These are phyloP conservation scores for Porites divaricata DNA, from an alignment of 92 coral and sea anemone genomes.

Conservation along the genomic window DNA sequence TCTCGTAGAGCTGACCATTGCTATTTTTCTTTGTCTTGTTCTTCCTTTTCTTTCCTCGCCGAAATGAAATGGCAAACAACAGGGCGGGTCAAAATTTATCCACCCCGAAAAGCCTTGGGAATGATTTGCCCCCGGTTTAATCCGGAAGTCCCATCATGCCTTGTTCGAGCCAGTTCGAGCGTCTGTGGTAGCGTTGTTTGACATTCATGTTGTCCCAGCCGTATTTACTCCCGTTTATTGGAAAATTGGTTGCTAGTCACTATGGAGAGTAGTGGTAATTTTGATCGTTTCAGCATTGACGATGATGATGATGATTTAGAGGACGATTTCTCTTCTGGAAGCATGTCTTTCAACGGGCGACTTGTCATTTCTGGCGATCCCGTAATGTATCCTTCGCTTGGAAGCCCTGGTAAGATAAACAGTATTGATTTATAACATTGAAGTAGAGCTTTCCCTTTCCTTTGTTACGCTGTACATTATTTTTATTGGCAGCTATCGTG, in stretches of 20 bases:
- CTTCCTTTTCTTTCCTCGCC: too few species aligned
- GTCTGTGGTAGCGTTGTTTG: background rate
- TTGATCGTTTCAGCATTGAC: conserved; percentile 26
- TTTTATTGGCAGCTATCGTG: too few species aligned
- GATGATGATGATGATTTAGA: conserved; percentile 39
- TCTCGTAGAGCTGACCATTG: too few species aligned
- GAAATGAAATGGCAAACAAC: too few species aligned
- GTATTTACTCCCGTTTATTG: too few species aligned
- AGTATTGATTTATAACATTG: background rate
- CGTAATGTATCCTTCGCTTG: conserved; percentile 24
- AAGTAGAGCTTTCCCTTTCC: too few species aligned
- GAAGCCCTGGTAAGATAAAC: conserved; percentile 22
- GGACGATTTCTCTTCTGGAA: conserved; percentile 32
- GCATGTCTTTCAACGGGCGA: conserved; percentile 76
- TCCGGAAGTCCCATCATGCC: background rate
- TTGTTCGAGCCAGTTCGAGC: background rate
- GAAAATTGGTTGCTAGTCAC: background rate
- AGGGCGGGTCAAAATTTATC: too few species aligned
- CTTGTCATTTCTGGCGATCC: conserved; percentile 66
- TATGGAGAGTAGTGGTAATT: conserved; percentile 24
- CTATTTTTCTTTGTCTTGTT: too few species aligned
- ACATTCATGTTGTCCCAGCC: background rate
- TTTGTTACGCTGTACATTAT: too few species aligned
- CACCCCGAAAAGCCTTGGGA: too few species aligned
- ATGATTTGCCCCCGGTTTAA: too few species aligned